Percentiles rank a stretch among this genome's conserved stretches.
These are phyloP conservation scores for Calephelis nemesis DNA, from an alignment of 1,140 invertebrate genomes.

Conservation along the genomic window DNA sequence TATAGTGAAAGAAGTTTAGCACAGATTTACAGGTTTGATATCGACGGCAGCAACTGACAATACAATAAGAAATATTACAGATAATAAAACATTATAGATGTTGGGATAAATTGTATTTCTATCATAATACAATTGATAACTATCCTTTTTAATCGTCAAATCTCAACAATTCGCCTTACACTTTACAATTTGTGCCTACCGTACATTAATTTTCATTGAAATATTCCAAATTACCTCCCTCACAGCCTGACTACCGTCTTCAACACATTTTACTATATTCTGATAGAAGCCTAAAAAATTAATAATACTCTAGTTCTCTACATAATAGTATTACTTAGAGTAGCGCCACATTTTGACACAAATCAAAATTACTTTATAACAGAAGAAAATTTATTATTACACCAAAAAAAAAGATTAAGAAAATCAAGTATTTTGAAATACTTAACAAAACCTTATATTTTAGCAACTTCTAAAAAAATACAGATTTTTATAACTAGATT, in stretches of 20 bases:
- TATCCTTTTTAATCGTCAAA: conserved; percentile 66
- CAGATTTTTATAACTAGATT: too few relatives aligned
- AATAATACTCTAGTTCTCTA: conserved; percentile 31
- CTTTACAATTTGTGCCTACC: conserved; percentile 66
- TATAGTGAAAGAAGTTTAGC: too few relatives aligned
- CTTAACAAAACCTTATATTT: too few relatives aligned
- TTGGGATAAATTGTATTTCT: conserved; percentile 76
- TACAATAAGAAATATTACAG: too few relatives aligned
- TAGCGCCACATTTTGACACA: conserved; percentile 6
- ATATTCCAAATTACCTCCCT: conserved; percentile 29
- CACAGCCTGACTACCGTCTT: conserved; percentile 52
- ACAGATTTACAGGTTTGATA: too few relatives aligned
- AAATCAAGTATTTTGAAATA: too few relatives aligned
- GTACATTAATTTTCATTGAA: neutral
- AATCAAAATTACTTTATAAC: neutral
- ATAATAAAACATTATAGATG: conserved; percentile 37
- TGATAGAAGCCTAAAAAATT: conserved; percentile 38
- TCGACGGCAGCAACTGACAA: too few relatives aligned
- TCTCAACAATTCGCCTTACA: conserved; percentile 63
- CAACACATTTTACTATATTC: conserved; percentile 38
- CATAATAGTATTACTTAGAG: conserved; percentile 22
- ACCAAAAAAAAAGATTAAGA: too few relatives aligned
- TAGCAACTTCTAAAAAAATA: too few relatives aligned
- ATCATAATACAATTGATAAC: conserved; percentile 66
- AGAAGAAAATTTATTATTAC: too few relatives aligned